Conservation (phyloP, 2,113 vertebrate species). For the Alectura lathami region DNA sequence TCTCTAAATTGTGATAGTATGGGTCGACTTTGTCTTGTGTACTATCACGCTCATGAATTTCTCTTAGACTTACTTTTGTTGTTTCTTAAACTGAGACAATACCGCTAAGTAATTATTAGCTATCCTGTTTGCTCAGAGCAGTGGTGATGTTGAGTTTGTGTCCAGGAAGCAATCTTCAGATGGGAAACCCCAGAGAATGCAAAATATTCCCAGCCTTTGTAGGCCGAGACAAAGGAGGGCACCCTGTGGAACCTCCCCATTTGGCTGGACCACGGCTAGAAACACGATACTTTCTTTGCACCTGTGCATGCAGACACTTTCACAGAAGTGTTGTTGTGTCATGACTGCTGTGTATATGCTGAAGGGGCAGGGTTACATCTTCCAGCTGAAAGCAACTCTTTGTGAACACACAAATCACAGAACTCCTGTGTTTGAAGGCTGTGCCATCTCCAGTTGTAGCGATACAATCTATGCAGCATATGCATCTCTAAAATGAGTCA, state of each 20-base stretch:
- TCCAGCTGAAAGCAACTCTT: neutral
- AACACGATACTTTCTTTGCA: neutral
- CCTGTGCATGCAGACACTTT: neutral
- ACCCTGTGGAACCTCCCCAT: neutral
- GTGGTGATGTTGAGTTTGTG: neutral
- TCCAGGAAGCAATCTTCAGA: neutral
- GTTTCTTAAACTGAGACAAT: neutral
- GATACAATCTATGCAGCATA: neutral
- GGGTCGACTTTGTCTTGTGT: neutral
- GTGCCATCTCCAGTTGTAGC: neutral
- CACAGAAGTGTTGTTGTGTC: neutral
- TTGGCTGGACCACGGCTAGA: neutral
- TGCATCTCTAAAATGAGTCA: neutral
- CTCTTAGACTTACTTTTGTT: neutral
- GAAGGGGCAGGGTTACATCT: constrained; percentile 24
- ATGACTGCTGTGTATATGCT: neutral
- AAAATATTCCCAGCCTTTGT: neutral
- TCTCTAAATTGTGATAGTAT: neutral
- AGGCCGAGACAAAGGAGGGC: neutral
- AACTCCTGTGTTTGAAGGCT: neutral
- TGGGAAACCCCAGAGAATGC: neutral
- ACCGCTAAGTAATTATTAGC: neutral
- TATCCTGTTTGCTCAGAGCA: neutral
- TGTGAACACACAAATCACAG: neutral
- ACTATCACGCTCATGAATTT: neutral